Conservation (phyloP, 2,113 vertebrate genomes). For the Oxyura jamaicensis region DNA sequence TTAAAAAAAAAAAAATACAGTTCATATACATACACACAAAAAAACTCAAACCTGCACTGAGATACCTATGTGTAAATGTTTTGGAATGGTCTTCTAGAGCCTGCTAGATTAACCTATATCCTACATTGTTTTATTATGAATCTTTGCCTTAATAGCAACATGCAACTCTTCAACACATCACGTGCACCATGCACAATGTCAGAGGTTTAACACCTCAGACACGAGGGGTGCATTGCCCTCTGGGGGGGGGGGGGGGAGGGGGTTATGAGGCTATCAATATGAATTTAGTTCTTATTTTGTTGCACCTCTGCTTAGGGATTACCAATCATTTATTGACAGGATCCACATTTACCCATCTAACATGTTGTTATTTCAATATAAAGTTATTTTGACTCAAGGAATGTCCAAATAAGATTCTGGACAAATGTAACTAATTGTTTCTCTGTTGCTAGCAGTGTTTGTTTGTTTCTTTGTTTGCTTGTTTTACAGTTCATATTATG, state of each 20-base stretch:
- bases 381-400: not conserved
- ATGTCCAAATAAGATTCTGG: not conserved
- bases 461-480: not conserved
- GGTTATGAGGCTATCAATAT: not conserved
- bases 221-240: not conserved
- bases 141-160: not conserved
- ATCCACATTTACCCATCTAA: not conserved
- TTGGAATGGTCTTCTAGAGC: not conserved
- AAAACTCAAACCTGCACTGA: not conserved
- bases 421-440: not conserved
- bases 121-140: not conserved
- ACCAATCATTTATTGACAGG: not conserved
- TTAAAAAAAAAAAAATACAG: not conserved
- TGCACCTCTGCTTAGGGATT: not conserved
- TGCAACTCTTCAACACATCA: not conserved
- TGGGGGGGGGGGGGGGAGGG: not conserved
- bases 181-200: not conserved
- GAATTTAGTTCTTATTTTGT: not conserved
- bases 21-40: not conserved
- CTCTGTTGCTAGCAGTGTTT: too few species aligned
- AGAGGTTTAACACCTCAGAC: not conserved
- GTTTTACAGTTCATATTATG: not conserved
- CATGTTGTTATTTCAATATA: not conserved
- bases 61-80: not conserved
- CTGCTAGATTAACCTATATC: not conserved